Base-by-base conservation (phyloP, 2,113 vertebrate species). In the Sturnus vulgaris region DNA sequence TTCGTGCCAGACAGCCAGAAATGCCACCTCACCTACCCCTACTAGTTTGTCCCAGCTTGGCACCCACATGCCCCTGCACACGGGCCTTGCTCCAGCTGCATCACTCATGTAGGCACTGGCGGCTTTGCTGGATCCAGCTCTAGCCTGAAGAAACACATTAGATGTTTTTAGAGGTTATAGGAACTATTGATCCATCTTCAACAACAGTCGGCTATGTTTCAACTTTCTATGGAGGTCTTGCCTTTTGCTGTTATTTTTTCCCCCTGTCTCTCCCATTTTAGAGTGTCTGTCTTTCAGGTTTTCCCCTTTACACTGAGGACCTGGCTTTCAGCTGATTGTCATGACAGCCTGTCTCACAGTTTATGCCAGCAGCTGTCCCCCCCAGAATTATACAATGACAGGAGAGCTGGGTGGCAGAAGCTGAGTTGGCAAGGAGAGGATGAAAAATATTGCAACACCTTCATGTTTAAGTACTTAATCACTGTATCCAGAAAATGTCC, bases 131-230 rank as follows among this genome's bases (percentile, higher is more conserved):
- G 56, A 84, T 86, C 33, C 82, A 78, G 64, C 55, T 9, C 5
- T 49, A 72, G 68, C 37, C 82, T 93, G 68, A 66, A 90, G 72
- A n/a, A 90, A 81, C 19, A 42, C 0, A 0, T 18, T 70, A 40
- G 79, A 49, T 46, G 68, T 57, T 93, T 91, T 95, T 57, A 79
- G 85, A 82, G 5, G 53, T 44, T 88, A 44, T 14, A 68, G 57
- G 44, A 18, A 71, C 86, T 55, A 64, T 46, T 39, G 47, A 71
- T 81, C 33, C 11, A 2, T 82, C 52, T 81, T 86, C 44, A 75
- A 27, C 15, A 56, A 64, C 8, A 6, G 25, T 39, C 0, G 0
- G 28, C 47, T 71, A 21, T 0, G 0, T 77, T 93, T 88, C 57
- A 68, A 4, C 39, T 92, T 92, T 82, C 50, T 7, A 3, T 57